Conservation (phyloP, 2,888 invertebrate species). For the Drosophila barbarae region DNA sequence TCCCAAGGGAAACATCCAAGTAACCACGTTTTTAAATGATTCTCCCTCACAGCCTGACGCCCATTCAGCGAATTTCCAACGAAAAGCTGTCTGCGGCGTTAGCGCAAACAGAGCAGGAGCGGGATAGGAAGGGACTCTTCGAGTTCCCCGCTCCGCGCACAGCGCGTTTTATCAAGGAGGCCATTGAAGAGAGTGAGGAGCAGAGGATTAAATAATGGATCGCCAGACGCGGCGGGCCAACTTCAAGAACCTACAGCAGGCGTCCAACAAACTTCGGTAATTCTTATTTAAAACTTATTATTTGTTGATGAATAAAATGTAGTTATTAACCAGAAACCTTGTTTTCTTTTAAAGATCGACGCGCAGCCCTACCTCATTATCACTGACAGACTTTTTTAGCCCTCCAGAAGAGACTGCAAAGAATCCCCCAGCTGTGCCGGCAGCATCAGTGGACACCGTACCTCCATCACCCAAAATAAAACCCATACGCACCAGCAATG, state of each 20-base stretch:
- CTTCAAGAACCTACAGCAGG: constrained; percentile 72
- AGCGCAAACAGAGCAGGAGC: constrained; percentile 61
- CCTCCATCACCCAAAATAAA: constrained; percentile 35
- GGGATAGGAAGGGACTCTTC: constrained; percentile 69
- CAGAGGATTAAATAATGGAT: constrained; percentile 63
- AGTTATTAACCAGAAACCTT: constrained; percentile 23
- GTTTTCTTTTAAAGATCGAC: constrained; percentile 59
- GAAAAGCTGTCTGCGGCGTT: constrained; percentile 49
- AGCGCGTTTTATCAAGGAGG: constrained; percentile 57
- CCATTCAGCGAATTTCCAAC: constrained; percentile 66
- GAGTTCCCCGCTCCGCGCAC: constrained; percentile 64
- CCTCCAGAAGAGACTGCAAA: constrained; percentile 13
- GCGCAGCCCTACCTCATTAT: constrained; percentile 39
- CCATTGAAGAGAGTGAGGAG: constrained; percentile 64
- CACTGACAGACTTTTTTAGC: constrained; percentile 66
- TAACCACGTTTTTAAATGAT: background rate
- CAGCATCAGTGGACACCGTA: constrained; percentile 17
- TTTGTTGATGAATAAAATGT: constrained; percentile 52
- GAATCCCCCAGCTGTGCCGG: constrained; percentile 20
- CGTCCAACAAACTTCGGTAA: constrained; percentile 67
- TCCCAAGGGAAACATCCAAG: background rate
- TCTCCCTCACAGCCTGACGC: constrained; percentile 60
- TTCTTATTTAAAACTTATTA: background rate
- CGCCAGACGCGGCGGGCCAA: constrained; percentile 71
- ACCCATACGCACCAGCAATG: constrained; percentile 41